Evolutionary conservation across 30 jellyfish, hydroid and myxozoan genomes (phyloP).

Genomic region (Cassiopea andromeda): DNA sequence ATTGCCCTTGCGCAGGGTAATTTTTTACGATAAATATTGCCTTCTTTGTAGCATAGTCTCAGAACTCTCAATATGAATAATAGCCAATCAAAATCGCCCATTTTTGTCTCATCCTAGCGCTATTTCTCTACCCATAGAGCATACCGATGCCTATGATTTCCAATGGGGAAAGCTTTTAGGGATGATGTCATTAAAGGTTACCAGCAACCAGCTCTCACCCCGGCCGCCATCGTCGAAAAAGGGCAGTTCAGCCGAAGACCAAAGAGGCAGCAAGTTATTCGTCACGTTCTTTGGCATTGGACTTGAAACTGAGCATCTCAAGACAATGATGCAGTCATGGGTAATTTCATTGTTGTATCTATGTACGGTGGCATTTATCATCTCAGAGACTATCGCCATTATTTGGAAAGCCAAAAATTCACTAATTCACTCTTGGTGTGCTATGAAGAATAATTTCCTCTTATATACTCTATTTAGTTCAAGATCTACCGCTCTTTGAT

Average conservation of each 20-base stretch:
- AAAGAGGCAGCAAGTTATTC: background rate
- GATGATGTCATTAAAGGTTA: constrained; percentile 15
- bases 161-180: constrained; percentile 60
- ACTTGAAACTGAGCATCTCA: constrained; percentile 6
- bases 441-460: too few species aligned
- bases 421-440: too few species aligned
- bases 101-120: background rate
- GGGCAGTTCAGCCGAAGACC: background rate
- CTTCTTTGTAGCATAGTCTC: too few species aligned
- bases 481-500: too few species aligned
- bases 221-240: constrained; percentile 61
- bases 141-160: constrained; percentile 35
- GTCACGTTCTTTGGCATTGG: constrained; percentile 61
- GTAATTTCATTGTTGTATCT: background rate
- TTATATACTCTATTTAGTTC: too few species aligned
- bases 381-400: too few species aligned
- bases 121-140: background rate
- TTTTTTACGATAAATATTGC: too few species aligned
- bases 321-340: constrained; percentile 48
- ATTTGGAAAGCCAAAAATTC: too few species aligned
- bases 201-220: constrained; percentile 36
- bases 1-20: too few species aligned
- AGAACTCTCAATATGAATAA: too few species aligned
- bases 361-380: background rate
- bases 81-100: background rate